A percentile compares a stretch with the other conserved stretches of the same genome.
Evolutionary conservation across 2,797 vertebrate species (phyloP).

Genomic region (Notamacropus eugenii): DNA sequence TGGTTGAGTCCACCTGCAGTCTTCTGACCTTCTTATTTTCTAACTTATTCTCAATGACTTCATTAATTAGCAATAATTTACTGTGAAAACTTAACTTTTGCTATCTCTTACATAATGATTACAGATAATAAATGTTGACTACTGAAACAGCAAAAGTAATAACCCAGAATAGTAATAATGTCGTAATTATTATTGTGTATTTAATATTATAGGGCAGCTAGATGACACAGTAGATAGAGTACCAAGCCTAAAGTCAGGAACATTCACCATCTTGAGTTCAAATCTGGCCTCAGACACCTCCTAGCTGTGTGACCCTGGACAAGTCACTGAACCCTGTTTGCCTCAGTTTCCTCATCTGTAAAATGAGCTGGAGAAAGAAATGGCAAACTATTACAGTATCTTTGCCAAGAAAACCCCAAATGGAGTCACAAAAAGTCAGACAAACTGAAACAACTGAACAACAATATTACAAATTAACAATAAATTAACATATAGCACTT

Average conservation of each 20-base stretch:
- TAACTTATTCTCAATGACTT: no score
- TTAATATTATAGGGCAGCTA: not conserved
- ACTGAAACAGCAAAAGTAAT: not conserved
- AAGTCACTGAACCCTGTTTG: not conserved
- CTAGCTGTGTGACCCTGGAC: not conserved
- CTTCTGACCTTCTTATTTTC: no score
- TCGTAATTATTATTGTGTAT: not conserved
- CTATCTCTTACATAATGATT: not conserved
- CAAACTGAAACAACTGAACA: not conserved
- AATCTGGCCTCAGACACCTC: not conserved
- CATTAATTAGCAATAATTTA: no score
- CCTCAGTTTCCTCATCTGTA: not conserved
- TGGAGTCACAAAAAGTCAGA: not conserved
- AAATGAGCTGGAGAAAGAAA: not conserved
- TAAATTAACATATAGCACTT: not conserved
- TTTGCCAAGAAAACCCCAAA: not conserved
- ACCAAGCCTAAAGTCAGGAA: not conserved
- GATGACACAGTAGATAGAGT: not conserved
- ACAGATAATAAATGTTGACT: not conserved
- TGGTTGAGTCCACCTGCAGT: no score
- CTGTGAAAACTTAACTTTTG: no score
- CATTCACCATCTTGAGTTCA: not conserved
- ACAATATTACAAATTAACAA: not conserved
- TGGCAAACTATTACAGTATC: not conserved
- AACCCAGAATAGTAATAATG: not conserved